Evolutionary conservation across 2,888 invertebrate genomes (phyloP).

Genomic region (Nemoura dubitans): DNA sequence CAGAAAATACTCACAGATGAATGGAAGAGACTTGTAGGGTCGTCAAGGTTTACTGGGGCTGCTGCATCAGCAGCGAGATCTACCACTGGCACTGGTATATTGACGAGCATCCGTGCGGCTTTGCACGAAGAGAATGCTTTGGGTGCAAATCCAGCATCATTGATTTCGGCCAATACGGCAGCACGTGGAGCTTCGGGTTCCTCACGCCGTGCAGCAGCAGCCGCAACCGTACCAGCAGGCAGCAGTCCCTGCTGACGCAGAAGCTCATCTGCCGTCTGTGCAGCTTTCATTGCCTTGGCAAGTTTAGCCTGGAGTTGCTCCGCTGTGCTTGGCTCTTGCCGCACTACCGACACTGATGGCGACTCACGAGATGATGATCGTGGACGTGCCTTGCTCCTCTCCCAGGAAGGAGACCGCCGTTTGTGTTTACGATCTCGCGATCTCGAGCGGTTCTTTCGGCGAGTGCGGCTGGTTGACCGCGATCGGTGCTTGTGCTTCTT

Average conservation of each 20-base stretch:
- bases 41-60: slow-evolving; percentile 32
- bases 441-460: slow-evolving; percentile 41
- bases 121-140: slow-evolving; percentile 47
- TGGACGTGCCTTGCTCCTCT: slow-evolving; percentile 28
- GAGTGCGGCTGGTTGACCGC: slow-evolving; percentile 45
- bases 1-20: slow-evolving; percentile 50
- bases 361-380: slow-evolving; percentile 43
- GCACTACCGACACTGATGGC: not conserved
- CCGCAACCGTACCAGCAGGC: not conserved
- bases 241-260: slow-evolving; percentile 49
- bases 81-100: slow-evolving; percentile 32
- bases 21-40: slow-evolving; percentile 49
- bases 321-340: slow-evolving; percentile 44
- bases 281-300: slow-evolving; percentile 50
- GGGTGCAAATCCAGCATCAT: slow-evolving; percentile 48
- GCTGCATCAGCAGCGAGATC: slow-evolving; percentile 22
- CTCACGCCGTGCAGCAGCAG: slow-evolving; percentile 22
- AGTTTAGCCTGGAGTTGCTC: slow-evolving; percentile 48
- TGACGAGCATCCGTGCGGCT: not conserved
- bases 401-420: not conserved
- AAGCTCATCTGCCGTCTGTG: slow-evolving; percentile 50
- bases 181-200: not conserved
- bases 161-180: slow-evolving; percentile 49
- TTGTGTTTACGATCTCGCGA: not conserved
- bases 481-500: slow-evolving; percentile 44